A percentile compares a stretch with the other conserved stretches of the same genome.
These are phyloP conservation scores for Nemotelus pantherinus DNA, from an alignment of 2,888 invertebrate genomes.

Conservation along the genomic window DNA sequence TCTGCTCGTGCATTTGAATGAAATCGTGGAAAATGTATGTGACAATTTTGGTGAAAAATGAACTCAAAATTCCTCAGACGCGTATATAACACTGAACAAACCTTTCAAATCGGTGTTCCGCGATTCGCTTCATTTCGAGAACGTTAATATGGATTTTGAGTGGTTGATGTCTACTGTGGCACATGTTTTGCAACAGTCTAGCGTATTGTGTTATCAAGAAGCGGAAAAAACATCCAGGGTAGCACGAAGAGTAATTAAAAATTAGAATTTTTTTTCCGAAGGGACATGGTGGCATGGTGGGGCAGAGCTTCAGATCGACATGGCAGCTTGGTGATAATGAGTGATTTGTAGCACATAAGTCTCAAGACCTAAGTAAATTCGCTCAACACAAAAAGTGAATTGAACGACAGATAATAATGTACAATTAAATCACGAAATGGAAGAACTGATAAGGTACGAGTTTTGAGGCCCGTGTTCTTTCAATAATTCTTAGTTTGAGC, in stretches of 20 bases:
- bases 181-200: conserved; percentile 23
- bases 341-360: conserved; percentile 11
- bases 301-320: neutral
- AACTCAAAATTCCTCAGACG: no score
- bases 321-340: neutral
- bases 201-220: conserved; percentile 10
- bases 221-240: neutral
- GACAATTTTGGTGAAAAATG: no score
- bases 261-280: neutral
- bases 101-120: no score
- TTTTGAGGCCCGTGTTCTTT: conserved; percentile 21
- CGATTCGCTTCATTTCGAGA: no score
- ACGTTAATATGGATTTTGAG: no score
- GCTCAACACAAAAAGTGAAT: conserved; percentile 14
- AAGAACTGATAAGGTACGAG: conserved; percentile 42
- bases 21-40: no score
- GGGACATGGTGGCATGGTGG: neutral
- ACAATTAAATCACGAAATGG: conserved; percentile 21
- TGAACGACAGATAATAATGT: conserved; percentile 7
- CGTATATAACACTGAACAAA: no score
- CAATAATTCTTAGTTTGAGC: conserved; percentile 25
- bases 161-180: neutral
- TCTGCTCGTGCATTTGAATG: no score
- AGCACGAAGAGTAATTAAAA: neutral
- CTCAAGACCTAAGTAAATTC: conserved; percentile 2